Evolutionary conservation across 2,113 vertebrate genomes (phyloP).

Genomic region (Turdus rufiventris): DNA sequence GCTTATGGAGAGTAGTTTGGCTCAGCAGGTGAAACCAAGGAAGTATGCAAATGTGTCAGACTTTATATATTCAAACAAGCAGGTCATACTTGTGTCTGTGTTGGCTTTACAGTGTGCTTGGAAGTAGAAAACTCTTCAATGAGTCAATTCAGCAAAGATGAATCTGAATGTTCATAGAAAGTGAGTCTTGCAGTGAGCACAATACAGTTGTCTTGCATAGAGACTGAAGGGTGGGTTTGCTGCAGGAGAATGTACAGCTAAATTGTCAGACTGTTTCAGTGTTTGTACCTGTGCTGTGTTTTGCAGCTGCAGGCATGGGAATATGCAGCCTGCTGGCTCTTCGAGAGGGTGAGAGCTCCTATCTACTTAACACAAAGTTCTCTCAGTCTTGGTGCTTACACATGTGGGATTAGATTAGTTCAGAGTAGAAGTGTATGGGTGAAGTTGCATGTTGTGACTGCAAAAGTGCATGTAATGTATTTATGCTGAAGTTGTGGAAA

Average conservation of each 20-base stretch:
- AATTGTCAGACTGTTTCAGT: not conserved
- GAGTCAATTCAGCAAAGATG: not conserved
- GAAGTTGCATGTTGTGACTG: not conserved
- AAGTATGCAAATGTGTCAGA: not conserved
- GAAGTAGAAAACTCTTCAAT: not conserved
- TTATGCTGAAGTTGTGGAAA: not conserved
- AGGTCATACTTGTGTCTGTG: accelerated
- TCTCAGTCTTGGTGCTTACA: accelerated
- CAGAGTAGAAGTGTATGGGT: not conserved
- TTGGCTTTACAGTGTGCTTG: accelerated
- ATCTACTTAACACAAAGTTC: not conserved
- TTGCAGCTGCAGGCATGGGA: not conserved
- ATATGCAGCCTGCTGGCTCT: accelerated
- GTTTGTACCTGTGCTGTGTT: not conserved
- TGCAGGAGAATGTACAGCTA: not conserved
- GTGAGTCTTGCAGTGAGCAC: not conserved
- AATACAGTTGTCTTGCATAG: not conserved
- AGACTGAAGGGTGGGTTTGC: not conserved
- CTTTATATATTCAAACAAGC: not conserved
- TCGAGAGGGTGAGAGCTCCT: accelerated
- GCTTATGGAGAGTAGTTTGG: not conserved
- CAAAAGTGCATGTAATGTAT: not conserved
- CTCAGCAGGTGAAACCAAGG: not conserved
- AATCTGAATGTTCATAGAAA: not conserved
- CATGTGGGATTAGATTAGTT: accelerated